Evolutionary conservation across 2,888 invertebrate genomes (phyloP).

Genomic region (Carabus problematicus): DNA sequence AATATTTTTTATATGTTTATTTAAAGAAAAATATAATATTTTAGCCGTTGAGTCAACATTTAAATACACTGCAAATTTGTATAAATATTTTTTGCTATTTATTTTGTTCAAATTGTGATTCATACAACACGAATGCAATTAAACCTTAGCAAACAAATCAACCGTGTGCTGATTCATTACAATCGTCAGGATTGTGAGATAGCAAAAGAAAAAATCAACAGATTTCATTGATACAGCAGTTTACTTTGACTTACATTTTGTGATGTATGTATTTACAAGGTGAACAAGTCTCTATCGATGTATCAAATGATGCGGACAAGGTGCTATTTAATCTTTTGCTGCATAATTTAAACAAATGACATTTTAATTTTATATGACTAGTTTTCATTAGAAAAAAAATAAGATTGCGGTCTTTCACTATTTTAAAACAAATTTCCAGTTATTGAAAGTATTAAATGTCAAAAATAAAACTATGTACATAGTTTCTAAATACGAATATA

Average conservation of each 20-base stretch:
- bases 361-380: too few relatives aligned
- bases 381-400: too few relatives aligned
- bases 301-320: too few relatives aligned
- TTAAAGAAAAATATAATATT: slow-evolving; percentile 2
- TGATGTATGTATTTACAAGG: slow-evolving; percentile 28
- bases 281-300: slow-evolving; percentile 24
- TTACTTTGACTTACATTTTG: slow-evolving; percentile 23
- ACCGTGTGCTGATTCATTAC: slow-evolving; percentile 32
- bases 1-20: background rate
- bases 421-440: too few relatives aligned
- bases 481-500: too few relatives aligned
- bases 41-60: background rate
- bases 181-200: background rate
- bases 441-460: too few relatives aligned
- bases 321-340: too few relatives aligned
- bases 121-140: slow-evolving; percentile 6
- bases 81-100: slow-evolving; percentile 23
- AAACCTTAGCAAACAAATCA: slow-evolving; percentile 26
- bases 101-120: slow-evolving; percentile 17
- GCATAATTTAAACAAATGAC: too few relatives aligned
- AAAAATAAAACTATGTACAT: too few relatives aligned
- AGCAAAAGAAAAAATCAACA: background rate
- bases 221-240: slow-evolving; percentile 18
- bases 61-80: background rate
- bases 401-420: too few relatives aligned